Evolutionary conservation across 2,113 vertebrate genomes (phyloP), one percentile per base, ranked within the genome.

Genomic region (Ceyx cyanopectus): DNA sequence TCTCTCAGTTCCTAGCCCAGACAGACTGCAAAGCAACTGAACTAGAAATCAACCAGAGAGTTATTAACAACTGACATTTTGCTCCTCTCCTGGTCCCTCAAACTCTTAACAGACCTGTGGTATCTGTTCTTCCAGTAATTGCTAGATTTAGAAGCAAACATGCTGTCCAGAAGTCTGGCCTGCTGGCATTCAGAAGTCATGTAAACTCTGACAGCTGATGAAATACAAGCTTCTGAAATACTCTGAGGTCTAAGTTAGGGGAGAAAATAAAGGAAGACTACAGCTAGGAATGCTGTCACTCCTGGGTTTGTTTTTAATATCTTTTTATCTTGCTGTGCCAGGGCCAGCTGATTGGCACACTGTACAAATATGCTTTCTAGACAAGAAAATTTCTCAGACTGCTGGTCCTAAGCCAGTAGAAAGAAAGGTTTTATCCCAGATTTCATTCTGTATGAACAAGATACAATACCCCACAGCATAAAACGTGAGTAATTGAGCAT

Each of bases 311-410:
- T 8, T 89, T 92, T 87, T 85, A 82, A 7, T 85, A 67, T 92
- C 76, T 90, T 91, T 87, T 81, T 74, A 56, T 85, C 79, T 92
- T 85, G 57, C 85, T 87, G 51, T 91, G 79, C 63, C 74, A 89
- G 87, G 48, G n/a, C 75, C 26, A 87, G 17, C 53, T 80, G 48
- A 34, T 27, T 89, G 92, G 60, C 68, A 91, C 46, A 61, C 81
- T 89, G 12, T 81, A 61, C 53, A 78, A 96, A 89, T 53, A 89
- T 45, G 75, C 68, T 92, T 95, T 91, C 76, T 85, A 92, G 68
- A 63, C 46, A 73, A 89, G 87, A 48, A 91, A 22, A 80, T 63
- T 87, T 85, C 72, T 91, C 87, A 92, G 86, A n/a, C 78, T 85
- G 70, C 67, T 91, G 84, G 81, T 87, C 70, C 48, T 85, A 85